These are phyloP conservation scores for Pygocentrus nattereri DNA, from an alignment of 2,797 vertebrate genomes.

Conservation along the genomic window DNA sequence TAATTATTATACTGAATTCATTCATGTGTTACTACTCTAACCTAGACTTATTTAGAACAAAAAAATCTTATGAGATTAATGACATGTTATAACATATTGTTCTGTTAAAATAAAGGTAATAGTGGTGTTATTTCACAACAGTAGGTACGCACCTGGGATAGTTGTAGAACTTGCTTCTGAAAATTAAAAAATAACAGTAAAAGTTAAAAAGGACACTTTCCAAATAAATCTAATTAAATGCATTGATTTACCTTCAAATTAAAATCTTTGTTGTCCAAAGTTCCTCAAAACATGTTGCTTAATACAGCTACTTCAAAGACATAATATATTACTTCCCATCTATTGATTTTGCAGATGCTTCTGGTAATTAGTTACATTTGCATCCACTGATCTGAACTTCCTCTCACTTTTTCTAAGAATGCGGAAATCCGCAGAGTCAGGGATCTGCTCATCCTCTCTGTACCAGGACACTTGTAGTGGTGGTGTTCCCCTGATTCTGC, in stretches of 20 bases:
- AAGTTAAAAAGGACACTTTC: not conserved
- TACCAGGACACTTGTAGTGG: conserved; percentile 87
- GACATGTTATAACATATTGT: no score
- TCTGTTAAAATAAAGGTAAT: no score
- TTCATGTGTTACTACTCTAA: no score
- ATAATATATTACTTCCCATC: not conserved
- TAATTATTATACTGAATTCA: no score
- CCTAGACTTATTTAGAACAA: no score
- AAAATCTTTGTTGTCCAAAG: not conserved
- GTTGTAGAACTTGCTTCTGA: conserved; percentile 87
- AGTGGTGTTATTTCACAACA: not conserved
- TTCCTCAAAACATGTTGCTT: no score
- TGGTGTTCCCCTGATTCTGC: conserved; percentile 80
- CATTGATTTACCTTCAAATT: not conserved
- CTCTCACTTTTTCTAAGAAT: conserved; percentile 87
- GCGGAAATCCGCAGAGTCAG: conserved; percentile 86
- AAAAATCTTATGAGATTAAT: no score
- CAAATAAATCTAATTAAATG: not conserved
- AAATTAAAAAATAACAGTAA: conserved; percentile 51
- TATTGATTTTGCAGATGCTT: not conserved
- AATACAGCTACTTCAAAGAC: no score
- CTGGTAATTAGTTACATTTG: not conserved
- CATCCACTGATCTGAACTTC: not conserved
- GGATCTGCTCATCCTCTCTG: conserved; percentile 81
- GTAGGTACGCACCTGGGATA: conserved; percentile 81